phyloP scores from a whole-genome alignment of 2,888 invertebrate genomes.

The Cheilosia soror region DNA sequence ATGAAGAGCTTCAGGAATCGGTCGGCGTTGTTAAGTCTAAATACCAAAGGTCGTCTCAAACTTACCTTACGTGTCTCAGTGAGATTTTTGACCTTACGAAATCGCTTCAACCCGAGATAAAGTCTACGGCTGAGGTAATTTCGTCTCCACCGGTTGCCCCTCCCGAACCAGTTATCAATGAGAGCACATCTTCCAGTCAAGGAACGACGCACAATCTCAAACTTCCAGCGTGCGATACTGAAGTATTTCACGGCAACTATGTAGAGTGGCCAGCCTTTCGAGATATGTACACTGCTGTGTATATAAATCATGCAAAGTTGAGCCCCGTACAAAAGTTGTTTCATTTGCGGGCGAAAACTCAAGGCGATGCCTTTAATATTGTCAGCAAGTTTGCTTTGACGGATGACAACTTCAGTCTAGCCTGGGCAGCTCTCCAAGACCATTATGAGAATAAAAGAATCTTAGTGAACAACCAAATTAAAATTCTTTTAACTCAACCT shows the following conservation, averaged over 20 bases:
- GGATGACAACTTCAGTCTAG: neutral
- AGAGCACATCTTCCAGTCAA: neutral
- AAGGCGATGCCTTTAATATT: slow-evolving; percentile 10
- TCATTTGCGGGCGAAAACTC: slow-evolving; percentile 10
- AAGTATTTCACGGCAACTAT: slow-evolving; percentile 6
- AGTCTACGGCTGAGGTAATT: neutral
- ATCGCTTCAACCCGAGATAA: neutral
- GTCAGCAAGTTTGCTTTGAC: neutral
- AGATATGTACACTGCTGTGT: slow-evolving; percentile 10
- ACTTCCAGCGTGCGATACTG: slow-evolving; percentile 11
- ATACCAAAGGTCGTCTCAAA: neutral
- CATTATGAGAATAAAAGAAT: neutral
- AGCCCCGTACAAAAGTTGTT: slow-evolving; percentile 1
- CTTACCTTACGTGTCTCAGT: neutral
- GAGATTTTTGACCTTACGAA: neutral
- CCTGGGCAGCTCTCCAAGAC: neutral
- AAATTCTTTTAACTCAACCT: slow-evolving; percentile 19
- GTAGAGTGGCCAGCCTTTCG: neutral
- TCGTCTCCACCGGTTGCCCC: neutral
- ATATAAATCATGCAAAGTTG: slow-evolving; percentile 5
- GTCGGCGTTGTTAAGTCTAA: neutral
- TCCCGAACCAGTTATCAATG: neutral
- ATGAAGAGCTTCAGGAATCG: neutral
- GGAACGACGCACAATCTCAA: neutral
- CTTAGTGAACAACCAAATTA: slow-evolving; percentile 10